Evolutionary conservation across 2,797 vertebrate species (phyloP).

Genomic region (Balearica regulorum): DNA sequence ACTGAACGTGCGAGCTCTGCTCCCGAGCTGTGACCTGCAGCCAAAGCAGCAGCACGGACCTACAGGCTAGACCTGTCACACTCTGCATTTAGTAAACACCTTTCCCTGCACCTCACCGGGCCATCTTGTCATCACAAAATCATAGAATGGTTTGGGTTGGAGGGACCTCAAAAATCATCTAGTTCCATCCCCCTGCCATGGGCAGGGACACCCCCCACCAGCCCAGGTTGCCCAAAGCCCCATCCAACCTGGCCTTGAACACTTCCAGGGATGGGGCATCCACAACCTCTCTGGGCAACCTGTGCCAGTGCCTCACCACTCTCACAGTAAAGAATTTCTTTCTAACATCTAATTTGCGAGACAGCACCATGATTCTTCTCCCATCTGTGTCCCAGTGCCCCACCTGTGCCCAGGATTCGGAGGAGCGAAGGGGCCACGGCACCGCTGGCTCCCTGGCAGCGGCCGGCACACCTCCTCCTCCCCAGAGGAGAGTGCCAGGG

Average conservation of each 20-base stretch:
- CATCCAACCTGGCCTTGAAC: no score
- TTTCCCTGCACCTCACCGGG: not conserved
- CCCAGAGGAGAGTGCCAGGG: no score
- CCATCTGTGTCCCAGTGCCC: fast-evolving
- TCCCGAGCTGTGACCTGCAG: not conserved
- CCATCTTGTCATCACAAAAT: not conserved
- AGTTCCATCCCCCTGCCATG: no score
- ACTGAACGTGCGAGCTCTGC: fast-evolving
- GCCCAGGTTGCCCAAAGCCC: no score
- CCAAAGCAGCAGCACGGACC: fast-evolving
- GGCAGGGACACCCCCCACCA: no score
- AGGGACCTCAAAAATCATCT: no score
- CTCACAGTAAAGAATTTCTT: no score
- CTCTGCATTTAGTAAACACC: fast-evolving
- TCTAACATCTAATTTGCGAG: not conserved
- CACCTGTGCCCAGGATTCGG: no score
- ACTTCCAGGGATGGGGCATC: no score
- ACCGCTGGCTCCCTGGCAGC: not conserved
- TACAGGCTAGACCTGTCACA: fast-evolving
- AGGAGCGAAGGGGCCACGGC: not conserved
- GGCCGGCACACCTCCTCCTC: not conserved
- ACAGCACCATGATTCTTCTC: not conserved
- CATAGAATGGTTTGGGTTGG: no score
- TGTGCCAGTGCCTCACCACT: no score
- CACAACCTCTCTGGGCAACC: no score